Conservation (phyloP, 2,113 vertebrate species). For the Todiramphus saurophagus region DNA sequence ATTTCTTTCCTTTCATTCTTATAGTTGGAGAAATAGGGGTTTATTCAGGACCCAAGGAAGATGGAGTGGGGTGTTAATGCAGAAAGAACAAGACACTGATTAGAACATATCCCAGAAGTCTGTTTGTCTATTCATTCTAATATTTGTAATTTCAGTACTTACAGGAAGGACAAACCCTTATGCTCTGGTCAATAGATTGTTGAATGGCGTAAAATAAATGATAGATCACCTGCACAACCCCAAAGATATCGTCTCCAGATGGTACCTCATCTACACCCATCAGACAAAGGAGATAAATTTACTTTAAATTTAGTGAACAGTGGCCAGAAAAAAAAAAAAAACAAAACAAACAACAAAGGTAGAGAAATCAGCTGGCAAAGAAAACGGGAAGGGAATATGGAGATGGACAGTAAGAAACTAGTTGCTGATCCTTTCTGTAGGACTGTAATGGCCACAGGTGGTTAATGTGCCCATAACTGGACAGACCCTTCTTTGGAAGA, state of each 20-base stretch:
- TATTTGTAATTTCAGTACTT: background rate
- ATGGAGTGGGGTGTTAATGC: background rate
- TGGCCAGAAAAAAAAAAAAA: background rate
- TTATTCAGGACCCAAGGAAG: background rate
- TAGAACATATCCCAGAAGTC: background rate
- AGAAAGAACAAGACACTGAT: background rate
- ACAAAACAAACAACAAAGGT: background rate
- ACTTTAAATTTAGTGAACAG: background rate
- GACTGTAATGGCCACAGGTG: background rate
- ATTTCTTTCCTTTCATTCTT: background rate
- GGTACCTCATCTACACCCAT: background rate
- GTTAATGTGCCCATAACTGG: background rate
- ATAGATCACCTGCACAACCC: background rate
- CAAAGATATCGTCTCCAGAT: background rate
- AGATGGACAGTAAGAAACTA: background rate
- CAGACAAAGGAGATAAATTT: background rate
- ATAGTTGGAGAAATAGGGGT: background rate
- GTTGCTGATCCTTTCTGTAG: background rate
- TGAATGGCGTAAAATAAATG: background rate
- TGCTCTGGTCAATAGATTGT: background rate
- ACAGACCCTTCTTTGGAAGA: background rate
- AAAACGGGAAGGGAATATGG: background rate
- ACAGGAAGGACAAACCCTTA: background rate
- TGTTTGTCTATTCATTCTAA: background rate
- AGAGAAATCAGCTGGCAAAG: background rate